phyloP scores from a whole-genome alignment of 2,888 invertebrate genomes.

The Diaperis boleti region DNA sequence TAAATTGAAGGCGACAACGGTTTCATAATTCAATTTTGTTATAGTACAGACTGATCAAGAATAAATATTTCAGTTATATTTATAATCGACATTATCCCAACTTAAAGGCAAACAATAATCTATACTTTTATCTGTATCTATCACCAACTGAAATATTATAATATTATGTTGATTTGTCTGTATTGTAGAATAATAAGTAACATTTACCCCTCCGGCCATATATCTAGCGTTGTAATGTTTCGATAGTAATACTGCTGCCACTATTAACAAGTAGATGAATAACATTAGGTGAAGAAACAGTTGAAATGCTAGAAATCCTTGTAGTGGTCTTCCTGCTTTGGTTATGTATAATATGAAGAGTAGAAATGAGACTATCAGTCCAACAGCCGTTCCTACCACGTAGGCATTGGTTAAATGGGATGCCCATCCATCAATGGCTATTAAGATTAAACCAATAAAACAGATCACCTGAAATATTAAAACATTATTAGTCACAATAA shows the following conservation, averaged over 20 bases:
- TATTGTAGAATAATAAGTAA: too few relatives aligned
- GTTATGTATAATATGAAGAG: conserved; percentile 37
- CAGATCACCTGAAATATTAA: conserved; percentile 41
- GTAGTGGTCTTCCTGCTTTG: conserved; percentile 31
- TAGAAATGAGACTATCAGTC: conserved; percentile 32
- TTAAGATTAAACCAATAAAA: conserved; percentile 40
- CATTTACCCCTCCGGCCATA: conserved; percentile 40
- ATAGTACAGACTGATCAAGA: too few relatives aligned
- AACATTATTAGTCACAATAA: conserved; percentile 5
- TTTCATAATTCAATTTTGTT: too few relatives aligned
- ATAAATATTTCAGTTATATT: too few relatives aligned
- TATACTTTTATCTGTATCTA: too few relatives aligned
- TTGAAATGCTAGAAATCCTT: conserved; percentile 34
- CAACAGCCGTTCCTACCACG: conserved; percentile 38
- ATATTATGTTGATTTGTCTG: too few relatives aligned
- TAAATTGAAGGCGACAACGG: too few relatives aligned
- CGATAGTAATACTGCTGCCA: conserved; percentile 40
- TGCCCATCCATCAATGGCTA: conserved; percentile 25
- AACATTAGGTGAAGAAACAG: conserved; percentile 41
- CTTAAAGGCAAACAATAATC: too few relatives aligned
- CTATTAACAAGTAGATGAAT: conserved; percentile 43
- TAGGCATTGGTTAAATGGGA: conserved; percentile 32
- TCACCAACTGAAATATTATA: too few relatives aligned
- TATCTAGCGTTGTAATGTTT: conserved; percentile 23
- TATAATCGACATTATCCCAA: too few relatives aligned